These are phyloP conservation scores for Cephus runcator DNA, from an alignment of 2,888 invertebrate species.

Conservation along the genomic window DNA sequence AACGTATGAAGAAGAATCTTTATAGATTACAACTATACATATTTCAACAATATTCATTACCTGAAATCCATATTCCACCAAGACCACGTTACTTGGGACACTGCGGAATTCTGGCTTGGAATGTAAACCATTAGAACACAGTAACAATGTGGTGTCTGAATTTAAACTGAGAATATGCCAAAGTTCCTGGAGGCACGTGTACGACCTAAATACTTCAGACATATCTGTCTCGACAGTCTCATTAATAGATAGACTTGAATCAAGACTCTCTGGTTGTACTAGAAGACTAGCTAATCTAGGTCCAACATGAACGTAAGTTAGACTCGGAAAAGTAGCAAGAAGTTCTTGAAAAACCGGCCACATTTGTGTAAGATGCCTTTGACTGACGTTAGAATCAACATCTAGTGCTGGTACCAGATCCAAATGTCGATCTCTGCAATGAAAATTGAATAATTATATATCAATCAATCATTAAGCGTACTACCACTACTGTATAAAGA, in stretches of 20 bases:
- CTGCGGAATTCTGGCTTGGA: slow-evolving; percentile 61
- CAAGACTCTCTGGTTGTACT: slow-evolving; percentile 64
- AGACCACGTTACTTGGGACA: slow-evolving; percentile 68
- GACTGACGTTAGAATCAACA: slow-evolving; percentile 67
- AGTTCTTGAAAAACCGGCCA: slow-evolving; percentile 69
- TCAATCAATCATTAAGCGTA: not conserved
- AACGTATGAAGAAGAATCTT: not conserved
- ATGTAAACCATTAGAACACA: slow-evolving; percentile 66
- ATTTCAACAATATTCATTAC: slow-evolving; percentile 47
- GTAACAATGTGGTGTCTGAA: slow-evolving; percentile 61
- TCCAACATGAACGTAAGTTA: slow-evolving; percentile 70
- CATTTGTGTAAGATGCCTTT: slow-evolving; percentile 67
- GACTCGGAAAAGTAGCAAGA: slow-evolving; percentile 68
- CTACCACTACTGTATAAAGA: not conserved
- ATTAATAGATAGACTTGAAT: slow-evolving; percentile 54
- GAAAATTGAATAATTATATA: not conserved
- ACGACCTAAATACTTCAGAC: slow-evolving; percentile 61
- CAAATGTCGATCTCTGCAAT: slow-evolving; percentile 65
- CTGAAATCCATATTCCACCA: slow-evolving; percentile 72
- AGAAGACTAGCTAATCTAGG: slow-evolving; percentile 70
- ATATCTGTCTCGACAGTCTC: slow-evolving; percentile 63
- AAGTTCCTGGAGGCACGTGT: slow-evolving; percentile 61
- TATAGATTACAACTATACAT: not conserved
- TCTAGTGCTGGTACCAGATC: slow-evolving; percentile 70
- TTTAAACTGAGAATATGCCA: slow-evolving; percentile 66